Conservation (phyloP, 2,113 vertebrate species). For the Macrotis lagotis region DNA sequence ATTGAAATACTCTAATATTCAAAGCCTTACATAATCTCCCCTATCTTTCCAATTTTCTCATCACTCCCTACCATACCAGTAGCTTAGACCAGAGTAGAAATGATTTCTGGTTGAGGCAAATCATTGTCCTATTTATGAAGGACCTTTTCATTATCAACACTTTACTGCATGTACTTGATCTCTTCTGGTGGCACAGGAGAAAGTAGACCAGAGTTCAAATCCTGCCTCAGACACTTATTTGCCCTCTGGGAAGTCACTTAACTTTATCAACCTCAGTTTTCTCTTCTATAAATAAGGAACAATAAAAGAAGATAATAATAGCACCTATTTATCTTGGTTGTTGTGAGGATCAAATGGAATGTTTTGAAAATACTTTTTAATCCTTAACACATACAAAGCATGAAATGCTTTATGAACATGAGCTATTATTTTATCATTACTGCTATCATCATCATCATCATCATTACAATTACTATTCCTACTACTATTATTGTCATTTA, state of each 20-base stretch:
- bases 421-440: background rate
- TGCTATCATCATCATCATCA: background rate
- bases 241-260: background rate
- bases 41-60: too few species aligned
- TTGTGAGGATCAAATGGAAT: background rate
- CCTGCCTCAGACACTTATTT: background rate
- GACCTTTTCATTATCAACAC: background rate
- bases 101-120: background rate
- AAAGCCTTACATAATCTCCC: too few species aligned
- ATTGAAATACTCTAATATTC: too few species aligned
- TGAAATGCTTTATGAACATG: too few species aligned
- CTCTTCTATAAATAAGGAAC: background rate
- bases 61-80: too few species aligned
- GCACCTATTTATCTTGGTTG: background rate
- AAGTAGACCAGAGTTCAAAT: background rate
- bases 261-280: background rate
- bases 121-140: background rate
- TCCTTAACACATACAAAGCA: too few species aligned
- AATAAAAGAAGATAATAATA: background rate
- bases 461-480: background rate
- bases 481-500: too few species aligned
- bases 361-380: background rate
- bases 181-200: background rate
- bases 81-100: background rate
- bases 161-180: background rate